Conservation (phyloP, 2,888 invertebrate genomes). For the Sepiola atlantica region DNA sequence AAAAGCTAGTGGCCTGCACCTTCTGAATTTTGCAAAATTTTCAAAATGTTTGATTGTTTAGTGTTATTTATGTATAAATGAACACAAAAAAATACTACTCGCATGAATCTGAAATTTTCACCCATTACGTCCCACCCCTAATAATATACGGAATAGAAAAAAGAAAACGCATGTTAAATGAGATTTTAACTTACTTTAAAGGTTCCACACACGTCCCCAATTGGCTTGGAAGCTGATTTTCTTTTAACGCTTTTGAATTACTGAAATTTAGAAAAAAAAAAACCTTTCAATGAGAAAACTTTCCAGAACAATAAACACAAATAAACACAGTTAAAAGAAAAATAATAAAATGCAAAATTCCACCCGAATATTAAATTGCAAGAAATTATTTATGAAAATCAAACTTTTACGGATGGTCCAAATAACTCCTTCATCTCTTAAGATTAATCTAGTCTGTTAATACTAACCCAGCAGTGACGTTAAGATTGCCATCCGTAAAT, state of each 20-base stretch:
- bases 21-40: no score
- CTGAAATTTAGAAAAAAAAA: constrained; percentile 55
- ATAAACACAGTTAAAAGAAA: neutral
- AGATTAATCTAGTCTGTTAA: no score
- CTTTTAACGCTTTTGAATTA: constrained; percentile 79
- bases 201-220: constrained; percentile 85
- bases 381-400: neutral
- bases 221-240: constrained; percentile 84
- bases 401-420: no score
- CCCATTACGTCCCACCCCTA: neutral
- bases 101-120: no score
- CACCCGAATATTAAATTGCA: neutral
- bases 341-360: neutral
- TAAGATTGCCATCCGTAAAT: no score
- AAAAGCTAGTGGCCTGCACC: no score
- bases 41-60: no score
- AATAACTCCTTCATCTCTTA: neutral
- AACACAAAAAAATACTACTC: no score
- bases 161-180: neutral
- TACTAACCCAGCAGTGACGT: no score
- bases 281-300: neutral
- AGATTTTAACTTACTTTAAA: constrained; percentile 80
- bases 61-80: no score
- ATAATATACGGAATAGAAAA: neutral
- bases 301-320: neutral